phyloP scores from a whole-genome alignment of 1,140 invertebrate species.

The Lucilia cuprina region DNA sequence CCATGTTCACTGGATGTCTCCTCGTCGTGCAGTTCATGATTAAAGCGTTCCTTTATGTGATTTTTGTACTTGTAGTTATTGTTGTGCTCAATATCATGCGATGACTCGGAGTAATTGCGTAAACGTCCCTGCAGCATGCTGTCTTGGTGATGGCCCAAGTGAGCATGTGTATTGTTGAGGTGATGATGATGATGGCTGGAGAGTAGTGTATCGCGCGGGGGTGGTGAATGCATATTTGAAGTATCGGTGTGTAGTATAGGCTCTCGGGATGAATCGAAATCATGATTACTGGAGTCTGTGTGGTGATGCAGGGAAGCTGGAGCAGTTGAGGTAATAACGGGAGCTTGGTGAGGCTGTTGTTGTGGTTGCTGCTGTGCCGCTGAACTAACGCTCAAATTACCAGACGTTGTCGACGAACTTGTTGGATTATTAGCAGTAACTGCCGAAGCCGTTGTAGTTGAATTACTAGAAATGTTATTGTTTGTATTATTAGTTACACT shows the following conservation, averaged over 20 bases:
- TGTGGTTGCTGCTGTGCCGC: constrained; percentile 34
- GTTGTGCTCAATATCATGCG: constrained; percentile 64
- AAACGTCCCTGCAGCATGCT: constrained; percentile 45
- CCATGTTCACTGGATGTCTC: constrained; percentile 57
- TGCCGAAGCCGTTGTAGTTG: constrained; percentile 26
- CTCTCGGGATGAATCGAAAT: constrained; percentile 59
- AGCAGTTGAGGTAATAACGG: constrained; percentile 59
- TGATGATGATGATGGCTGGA: constrained; percentile 49
- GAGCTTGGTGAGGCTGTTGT: constrained; percentile 55
- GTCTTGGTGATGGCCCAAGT: constrained; percentile 28
- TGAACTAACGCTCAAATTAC: neutral
- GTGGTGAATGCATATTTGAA: constrained; percentile 60
- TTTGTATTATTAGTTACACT: constrained; percentile 30
- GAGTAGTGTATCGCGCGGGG: constrained; percentile 51
- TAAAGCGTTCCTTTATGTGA: constrained; percentile 89
- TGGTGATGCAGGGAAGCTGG: constrained; percentile 51
- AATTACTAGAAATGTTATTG: constrained; percentile 38
- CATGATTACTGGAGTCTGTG: constrained; percentile 58
- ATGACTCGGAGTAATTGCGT: constrained; percentile 63
- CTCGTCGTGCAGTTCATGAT: constrained; percentile 58
- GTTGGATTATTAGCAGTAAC: constrained; percentile 32
- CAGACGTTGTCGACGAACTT: neutral
- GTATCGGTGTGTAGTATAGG: constrained; percentile 56
- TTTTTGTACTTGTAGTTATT: constrained; percentile 93
- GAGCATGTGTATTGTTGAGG: constrained; percentile 15